A percentile compares a stretch with the other conserved stretches of the same genome.
Evolutionary conservation across 92 coral and sea anemone species (phyloP).

Genomic region (Parazoanthus darwini): DNA sequence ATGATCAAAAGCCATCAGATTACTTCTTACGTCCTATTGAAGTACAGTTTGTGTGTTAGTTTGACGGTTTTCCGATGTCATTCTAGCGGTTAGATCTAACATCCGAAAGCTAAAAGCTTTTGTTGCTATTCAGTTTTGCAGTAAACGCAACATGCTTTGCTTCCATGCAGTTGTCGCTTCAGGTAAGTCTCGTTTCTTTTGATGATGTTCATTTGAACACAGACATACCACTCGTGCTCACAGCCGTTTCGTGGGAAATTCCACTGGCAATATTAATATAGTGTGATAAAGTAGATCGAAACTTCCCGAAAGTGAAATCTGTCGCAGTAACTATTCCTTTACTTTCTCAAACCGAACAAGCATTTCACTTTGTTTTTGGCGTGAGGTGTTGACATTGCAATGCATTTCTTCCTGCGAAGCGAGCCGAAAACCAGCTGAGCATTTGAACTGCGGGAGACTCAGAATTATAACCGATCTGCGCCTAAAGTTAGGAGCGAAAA

Average conservation of each 20-base stretch:
- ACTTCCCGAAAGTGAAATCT: neutral
- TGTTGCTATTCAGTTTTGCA: too few relatives aligned
- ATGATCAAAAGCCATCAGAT: neutral
- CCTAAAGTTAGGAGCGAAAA: neutral
- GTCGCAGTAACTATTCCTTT: neutral
- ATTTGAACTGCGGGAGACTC: neutral
- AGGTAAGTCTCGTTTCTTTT: neutral
- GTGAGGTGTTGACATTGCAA: neutral
- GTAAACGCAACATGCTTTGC: neutral
- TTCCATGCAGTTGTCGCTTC: neutral
- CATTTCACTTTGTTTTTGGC: neutral
- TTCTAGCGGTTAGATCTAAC: neutral
- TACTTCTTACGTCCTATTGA: neutral
- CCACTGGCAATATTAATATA: neutral
- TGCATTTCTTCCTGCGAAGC: neutral
- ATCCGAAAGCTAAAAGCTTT: neutral
- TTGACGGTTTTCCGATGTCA: too few relatives aligned
- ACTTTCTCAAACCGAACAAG: neutral
- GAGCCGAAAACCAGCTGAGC: constrained; percentile 1
- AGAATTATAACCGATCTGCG: neutral
- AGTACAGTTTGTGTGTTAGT: neutral
- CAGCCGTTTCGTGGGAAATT: neutral
- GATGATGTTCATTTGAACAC: constrained; percentile 1
- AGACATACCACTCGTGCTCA: neutral
- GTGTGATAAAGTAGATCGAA: neutral